Conservation (phyloP, 2,113 vertebrate species). For the Microtus pennsylvanicus region DNA sequence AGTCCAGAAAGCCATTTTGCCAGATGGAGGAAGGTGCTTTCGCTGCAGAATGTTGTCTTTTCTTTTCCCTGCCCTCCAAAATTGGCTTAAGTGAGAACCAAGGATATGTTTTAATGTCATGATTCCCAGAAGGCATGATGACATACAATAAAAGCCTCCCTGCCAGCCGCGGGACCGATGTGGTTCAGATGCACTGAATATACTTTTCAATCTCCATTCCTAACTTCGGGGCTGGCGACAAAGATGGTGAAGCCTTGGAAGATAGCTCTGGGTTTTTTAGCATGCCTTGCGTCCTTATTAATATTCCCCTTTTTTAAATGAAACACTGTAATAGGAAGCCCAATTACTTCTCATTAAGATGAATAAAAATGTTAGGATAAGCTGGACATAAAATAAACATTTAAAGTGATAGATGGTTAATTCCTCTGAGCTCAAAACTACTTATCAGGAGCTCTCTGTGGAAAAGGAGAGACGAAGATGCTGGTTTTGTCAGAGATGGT, state of each 20-base stretch:
- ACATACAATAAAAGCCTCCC: conserved; percentile 83
- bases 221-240: conserved; percentile 76
- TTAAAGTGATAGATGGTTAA: conserved; percentile 80
- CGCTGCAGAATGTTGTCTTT: conserved; percentile 93
- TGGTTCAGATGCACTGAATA: conserved; percentile 78
- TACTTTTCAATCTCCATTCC: conserved; percentile 74
- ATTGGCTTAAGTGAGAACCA: conserved; percentile 93
- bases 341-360: conserved; percentile 82
- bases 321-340: conserved; percentile 78
- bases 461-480: conserved; percentile 73
- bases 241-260: conserved; percentile 65
- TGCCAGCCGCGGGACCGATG: conserved; percentile 71
- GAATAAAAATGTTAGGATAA: conserved; percentile 83
- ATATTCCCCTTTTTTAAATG: conserved; percentile 69
- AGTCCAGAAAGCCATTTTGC: conserved; percentile 96
- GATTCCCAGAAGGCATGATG: conserved; percentile 87
- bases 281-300: conserved; percentile 70
- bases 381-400: conserved; percentile 81
- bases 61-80: conserved; percentile 90
- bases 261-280: conserved; percentile 72
- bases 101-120: conserved; percentile 91
- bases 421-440: conserved; percentile 72
- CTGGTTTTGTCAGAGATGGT: conserved; percentile 58
- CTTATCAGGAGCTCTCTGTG: conserved; percentile 77
- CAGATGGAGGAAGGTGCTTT: conserved; percentile 97